Percentiles rank a stretch among this genome's conserved stretches.
Evolutionary conservation across 2,888 invertebrate genomes (phyloP).

Genomic region (Cyrtodaria siliqua): DNA sequence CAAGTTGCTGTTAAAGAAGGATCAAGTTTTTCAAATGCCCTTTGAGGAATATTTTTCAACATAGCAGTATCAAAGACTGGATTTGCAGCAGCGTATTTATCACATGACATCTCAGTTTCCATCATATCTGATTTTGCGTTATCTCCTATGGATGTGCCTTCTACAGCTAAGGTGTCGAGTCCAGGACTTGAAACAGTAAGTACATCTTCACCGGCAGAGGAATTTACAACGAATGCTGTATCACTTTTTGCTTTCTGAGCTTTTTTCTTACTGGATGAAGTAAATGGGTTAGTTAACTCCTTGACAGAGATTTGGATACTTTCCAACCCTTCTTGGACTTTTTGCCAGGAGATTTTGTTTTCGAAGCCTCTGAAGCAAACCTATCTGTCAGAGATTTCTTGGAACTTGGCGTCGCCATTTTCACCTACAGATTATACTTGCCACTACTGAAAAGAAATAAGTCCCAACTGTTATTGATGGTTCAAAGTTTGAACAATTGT

Average conservation of each 20-base stretch:
- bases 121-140: too few species aligned
- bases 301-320: slow-evolving; percentile 47
- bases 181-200: too few species aligned
- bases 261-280: slow-evolving; percentile 39
- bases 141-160: too few species aligned
- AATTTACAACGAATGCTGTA: slow-evolving; percentile 26
- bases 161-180: too few species aligned
- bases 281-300: slow-evolving; percentile 39
- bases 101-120: too few species aligned
- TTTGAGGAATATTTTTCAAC: too few species aligned
- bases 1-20: slow-evolving; percentile 52
- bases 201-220: background rate
- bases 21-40: slow-evolving; percentile 45
- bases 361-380: slow-evolving; percentile 63
- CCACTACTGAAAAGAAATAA: too few species aligned
- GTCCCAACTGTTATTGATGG: too few species aligned
- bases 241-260: slow-evolving; percentile 55
- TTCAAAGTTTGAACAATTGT: too few species aligned
- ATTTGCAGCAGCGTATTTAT: too few species aligned
- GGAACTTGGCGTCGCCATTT: slow-evolving; percentile 59
- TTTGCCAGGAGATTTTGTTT: slow-evolving; percentile 63
- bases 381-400: slow-evolving; percentile 72
- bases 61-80: too few species aligned
- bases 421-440: background rate
- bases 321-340: slow-evolving; percentile 54